Conservation (phyloP, 2,888 invertebrate genomes). For the Marasmarcha lunaedactyla region DNA sequence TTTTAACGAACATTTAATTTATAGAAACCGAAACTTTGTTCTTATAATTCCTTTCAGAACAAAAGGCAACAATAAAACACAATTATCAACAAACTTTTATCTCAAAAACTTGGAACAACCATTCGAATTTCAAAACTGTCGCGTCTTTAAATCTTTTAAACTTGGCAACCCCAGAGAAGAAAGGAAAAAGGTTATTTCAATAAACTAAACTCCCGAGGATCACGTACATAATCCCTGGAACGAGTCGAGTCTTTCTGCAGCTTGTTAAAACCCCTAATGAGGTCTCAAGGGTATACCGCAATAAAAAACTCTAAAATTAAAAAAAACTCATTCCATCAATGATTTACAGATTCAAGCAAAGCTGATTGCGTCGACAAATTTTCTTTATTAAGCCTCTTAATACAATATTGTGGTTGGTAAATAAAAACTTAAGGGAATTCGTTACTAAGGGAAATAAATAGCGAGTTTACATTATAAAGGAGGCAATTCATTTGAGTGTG, state of each 20-base stretch:
- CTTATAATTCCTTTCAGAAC: no score
- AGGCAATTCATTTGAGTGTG: conserved; percentile 38
- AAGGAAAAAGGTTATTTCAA: conserved; percentile 3
- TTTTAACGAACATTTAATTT: no score
- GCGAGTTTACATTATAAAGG: conserved; percentile 27
- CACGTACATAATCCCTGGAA: conserved; percentile 14
- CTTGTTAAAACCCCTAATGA: conserved; percentile 37
- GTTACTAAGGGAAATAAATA: conserved; percentile 15
- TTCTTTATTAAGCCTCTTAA: conserved; percentile 22
- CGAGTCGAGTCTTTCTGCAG: conserved; percentile 7
- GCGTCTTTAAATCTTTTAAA: no score
- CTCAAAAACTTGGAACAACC: no score
- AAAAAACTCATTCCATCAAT: conserved; percentile 37
- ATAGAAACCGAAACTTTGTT: no score
- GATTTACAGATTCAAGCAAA: conserved; percentile 44
- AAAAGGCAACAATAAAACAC: no score
- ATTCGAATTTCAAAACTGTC: no score
- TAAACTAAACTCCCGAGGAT: conserved; percentile 12
- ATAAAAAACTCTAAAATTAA: conserved; percentile 42
- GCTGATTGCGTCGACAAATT: conserved; percentile 27
- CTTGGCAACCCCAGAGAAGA: no score
- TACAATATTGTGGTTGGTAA: conserved; percentile 5
- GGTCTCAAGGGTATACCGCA: conserved; percentile 33
- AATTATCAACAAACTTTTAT: no score
- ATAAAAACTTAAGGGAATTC: conserved; percentile 2